Base-by-base conservation (phyloP, 2,113 vertebrate species). In the Otus sunia region DNA sequence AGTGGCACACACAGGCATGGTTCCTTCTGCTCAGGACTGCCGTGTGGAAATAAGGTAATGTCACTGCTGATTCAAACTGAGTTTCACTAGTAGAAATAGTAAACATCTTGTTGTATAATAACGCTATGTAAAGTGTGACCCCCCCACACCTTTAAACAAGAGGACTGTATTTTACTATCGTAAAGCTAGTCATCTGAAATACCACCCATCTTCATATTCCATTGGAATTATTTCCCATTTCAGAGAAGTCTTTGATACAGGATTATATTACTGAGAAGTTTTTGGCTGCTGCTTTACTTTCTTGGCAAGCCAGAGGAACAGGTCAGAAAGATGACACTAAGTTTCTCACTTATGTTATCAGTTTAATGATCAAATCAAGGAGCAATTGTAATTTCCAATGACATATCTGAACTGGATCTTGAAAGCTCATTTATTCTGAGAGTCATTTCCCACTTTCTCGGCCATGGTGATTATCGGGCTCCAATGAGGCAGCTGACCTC, bases 1-100 rank as follows among this genome's bases (percentile, higher is more conserved):
- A 68, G 32, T 3, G 13, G 18, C 41, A 26, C 1, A 0, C 11
- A 15, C 1, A 19, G 27, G 8, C 36, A 30, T 2, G 1, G 32
- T 34, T 83, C 37, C n/a, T 6, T 64, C 5, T 47, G 30, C 45
- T 41, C 2, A 1, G 19, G 2, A 34, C n/a, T 50, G 37, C 37
- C 1, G 0, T 0, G 0, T 36, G 59, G 32, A 64, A 92, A 66
- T 47, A 43, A 41, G 19, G 8, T 4, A 29, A 13, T 5, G 26
- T 25, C 37, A 30, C 47, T 52, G 32, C 32, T 68, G 36, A 29
- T 86, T 82, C 37, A 76, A 47, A 36, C 34, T 13, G 47, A 59
- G 39, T 52, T 67, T 72, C 49, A 0, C 25, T 16, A 58, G 11
- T 6, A 3, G 10, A 22, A 47, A 26, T 8, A 84, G 32, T 37